Conservation (phyloP, 2,113 vertebrate species). For the Hepsetus odoe region DNA sequence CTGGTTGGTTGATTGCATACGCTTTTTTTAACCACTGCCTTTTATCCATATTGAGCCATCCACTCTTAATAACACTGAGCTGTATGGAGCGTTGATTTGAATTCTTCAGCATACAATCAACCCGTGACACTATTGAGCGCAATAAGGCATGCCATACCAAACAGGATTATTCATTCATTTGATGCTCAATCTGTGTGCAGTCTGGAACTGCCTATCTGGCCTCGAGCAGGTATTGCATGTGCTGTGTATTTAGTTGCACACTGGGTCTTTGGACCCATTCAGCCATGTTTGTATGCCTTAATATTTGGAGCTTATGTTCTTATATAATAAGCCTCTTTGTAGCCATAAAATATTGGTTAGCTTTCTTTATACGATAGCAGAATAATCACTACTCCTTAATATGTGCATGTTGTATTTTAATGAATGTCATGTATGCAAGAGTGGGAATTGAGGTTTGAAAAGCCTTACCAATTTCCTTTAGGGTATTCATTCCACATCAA, state of each 20-base stretch:
- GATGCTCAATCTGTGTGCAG: background rate
- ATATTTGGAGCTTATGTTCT: background rate
- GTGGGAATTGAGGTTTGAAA: background rate
- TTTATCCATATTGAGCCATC: background rate
- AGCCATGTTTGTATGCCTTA: slow-evolving; percentile 34
- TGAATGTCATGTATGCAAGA: slow-evolving; percentile 17
- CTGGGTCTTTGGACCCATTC: background rate
- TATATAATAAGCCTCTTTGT: background rate
- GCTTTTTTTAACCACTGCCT: background rate
- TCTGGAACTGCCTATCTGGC: background rate
- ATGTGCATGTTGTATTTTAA: slow-evolving; percentile 30
- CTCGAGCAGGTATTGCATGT: background rate
- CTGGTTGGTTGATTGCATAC: background rate
- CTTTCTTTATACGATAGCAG: background rate
- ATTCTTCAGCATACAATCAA: slow-evolving; percentile 26
- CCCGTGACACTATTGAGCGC: slow-evolving; percentile 24
- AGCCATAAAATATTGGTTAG: background rate
- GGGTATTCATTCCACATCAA: too few relatives aligned
- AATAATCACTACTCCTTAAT: slow-evolving; percentile 10
- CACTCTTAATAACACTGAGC: background rate
- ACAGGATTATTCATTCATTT: slow-evolving; percentile 13
- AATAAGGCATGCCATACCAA: slow-evolving; percentile 15
- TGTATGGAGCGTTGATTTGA: background rate
- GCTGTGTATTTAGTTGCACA: slow-evolving; percentile 20
- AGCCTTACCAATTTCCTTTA: background rate